A percentile compares a stretch with the other conserved stretches of the same genome.
These are phyloP conservation scores for Scaptomyza flava DNA, from an alignment of 2,888 invertebrate genomes.

Conservation along the genomic window DNA sequence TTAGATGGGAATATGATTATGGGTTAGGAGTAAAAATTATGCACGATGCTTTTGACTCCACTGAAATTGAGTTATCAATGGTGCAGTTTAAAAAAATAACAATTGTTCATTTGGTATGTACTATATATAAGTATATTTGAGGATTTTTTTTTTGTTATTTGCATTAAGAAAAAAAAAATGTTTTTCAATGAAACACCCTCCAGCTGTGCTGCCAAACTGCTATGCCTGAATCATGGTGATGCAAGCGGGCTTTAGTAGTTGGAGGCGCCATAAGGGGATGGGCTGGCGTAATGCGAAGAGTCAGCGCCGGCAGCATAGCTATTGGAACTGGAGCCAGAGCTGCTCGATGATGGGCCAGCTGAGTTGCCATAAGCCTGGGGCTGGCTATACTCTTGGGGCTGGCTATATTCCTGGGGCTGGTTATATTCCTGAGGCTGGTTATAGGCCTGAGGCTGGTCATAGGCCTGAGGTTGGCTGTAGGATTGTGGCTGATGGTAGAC, in stretches of 20 bases:
- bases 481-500: conserved; percentile 59
- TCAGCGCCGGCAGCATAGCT: conserved; percentile 61
- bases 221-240: not conserved
- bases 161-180: conserved; percentile 58
- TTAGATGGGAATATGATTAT: not conserved
- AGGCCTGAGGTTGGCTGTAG: conserved; percentile 45
- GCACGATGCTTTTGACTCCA: not conserved
- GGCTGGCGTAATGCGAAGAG: conserved; percentile 62
- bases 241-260: conserved; percentile 54
- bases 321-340: conserved; percentile 44
- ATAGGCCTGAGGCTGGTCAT: conserved; percentile 48
- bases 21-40: not conserved
- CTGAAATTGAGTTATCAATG: too few relatives aligned
- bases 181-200: conserved; percentile 53
- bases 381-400: conserved; percentile 32
- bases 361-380: conserved; percentile 39
- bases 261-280: conserved; percentile 61
- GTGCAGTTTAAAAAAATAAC: too few relatives aligned
- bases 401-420: conserved; percentile 41
- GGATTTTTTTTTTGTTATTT: conserved; percentile 62
- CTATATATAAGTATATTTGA: conserved; percentile 31
- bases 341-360: conserved; percentile 40
- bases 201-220: conserved; percentile 21
- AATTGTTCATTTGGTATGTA: not conserved
- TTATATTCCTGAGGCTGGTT: conserved; percentile 37